Base-by-base conservation (phyloP, 2,113 vertebrate genomes). In the Willisornis vidua region DNA sequence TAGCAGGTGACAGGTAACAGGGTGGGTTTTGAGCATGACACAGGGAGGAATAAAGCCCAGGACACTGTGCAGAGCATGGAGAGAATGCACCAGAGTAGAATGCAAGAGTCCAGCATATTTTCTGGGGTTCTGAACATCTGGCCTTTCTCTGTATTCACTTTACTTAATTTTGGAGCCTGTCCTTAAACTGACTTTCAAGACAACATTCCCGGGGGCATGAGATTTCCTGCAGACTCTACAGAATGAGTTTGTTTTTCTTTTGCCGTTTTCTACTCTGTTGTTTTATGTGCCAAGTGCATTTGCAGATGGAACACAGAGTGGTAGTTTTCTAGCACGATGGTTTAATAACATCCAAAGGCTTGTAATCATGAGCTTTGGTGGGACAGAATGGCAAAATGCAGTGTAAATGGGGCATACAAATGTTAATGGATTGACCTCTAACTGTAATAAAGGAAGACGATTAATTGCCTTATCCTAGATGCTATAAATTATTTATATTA, bases 401-500 rank as follows among this genome's bases (percentile, higher is more conserved):
- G 35, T 45, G 9, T 45, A 75, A 67, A 59, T 88, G 29, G 46
- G 82, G 57, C 49, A 43, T 75, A 46, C 43, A 66, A 71, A 86
- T 72, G 92, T 63, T 86, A 95, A 94, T 87, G 71, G 93, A 85
- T 77, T 89, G 90, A 35, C 45, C 85, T 92, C 12, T 35, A 87
- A 85, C 61, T 91, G 87, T 92, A 96, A 96, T 93, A 95, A 95
- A 85, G 26, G 48, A 73, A 88, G 73, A 75, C 84, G 67, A 94
- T 95, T 49, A 93, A 85, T 94, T 91, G 57, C 75, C 57, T 89
- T 81, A 55, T 89, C 51, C 20, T 89, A 93, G 77, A 41, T 92
- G 87, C 62, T 90, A 67, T 78, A 94, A 85, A 94, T 96, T 95
- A 94, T 96, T 97, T 97, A 86, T 33, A 19, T 92, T 90, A 73